These are phyloP conservation scores for Petrolisthes cinctipes DNA, from an alignment of 2,888 invertebrate genomes.

Conservation along the genomic window DNA sequence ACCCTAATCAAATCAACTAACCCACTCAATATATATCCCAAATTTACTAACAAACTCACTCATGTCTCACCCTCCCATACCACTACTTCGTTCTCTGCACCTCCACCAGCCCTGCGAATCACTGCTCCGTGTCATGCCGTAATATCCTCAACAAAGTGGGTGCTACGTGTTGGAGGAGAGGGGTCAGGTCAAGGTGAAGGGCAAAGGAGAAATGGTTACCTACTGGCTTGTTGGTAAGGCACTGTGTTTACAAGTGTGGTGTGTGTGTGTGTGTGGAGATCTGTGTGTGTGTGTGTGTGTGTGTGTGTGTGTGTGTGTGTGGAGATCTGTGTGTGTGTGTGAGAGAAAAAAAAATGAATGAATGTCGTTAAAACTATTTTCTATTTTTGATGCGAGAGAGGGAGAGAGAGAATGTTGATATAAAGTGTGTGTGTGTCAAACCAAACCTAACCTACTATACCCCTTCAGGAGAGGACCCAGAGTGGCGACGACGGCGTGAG, in stretches of 20 bases:
- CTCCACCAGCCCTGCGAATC: conserved; percentile 75
- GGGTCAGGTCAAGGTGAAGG: conserved; percentile 84
- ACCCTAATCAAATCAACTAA: too few species aligned
- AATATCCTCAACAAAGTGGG: conserved; percentile 79
- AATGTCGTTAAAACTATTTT: background rate
- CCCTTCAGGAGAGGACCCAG: conserved; percentile 46
- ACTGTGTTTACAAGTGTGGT: background rate
- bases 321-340: background rate
- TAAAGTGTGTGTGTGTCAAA: background rate
- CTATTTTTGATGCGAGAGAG: background rate
- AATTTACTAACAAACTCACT: too few species aligned
- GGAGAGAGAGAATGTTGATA: background rate
- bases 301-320: background rate
- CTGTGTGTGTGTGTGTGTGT: background rate
- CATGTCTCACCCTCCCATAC: background rate
- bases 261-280: background rate
- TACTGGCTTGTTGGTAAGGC: conserved; percentile 86
- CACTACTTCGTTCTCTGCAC: background rate
- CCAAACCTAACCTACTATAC: background rate
- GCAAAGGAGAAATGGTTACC: conserved; percentile 83
- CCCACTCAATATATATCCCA: too few species aligned
- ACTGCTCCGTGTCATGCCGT: conserved; percentile 83
- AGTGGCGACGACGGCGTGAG: conserved; percentile 43
- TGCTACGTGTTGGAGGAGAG: conserved; percentile 82
- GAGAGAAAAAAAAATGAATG: background rate